Percentiles rank a stretch among this genome's conserved stretches.
These are phyloP conservation scores for Myioborus miniatus DNA, from an alignment of 2,797 vertebrate genomes.

Conservation along the genomic window DNA sequence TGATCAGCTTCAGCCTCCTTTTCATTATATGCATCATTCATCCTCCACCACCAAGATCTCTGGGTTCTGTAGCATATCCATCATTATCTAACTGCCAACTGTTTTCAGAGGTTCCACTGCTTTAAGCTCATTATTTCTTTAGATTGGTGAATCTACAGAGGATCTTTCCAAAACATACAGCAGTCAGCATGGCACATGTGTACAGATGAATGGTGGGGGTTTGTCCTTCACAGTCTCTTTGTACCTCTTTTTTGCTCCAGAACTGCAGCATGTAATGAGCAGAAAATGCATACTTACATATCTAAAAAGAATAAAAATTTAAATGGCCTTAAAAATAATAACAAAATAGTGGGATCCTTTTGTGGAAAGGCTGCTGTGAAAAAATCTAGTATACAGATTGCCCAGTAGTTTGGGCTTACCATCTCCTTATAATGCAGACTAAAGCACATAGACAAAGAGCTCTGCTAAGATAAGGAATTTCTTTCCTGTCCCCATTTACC, in stretches of 20 bases:
- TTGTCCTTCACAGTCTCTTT: slow-evolving; percentile 73
- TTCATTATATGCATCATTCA: slow-evolving; percentile 71
- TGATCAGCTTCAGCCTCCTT: slow-evolving; percentile 58
- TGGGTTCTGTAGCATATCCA: slow-evolving; percentile 67
- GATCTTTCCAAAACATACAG: slow-evolving; percentile 68
- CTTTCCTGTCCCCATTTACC: slow-evolving; percentile 32
- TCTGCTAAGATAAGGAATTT: slow-evolving; percentile 40
- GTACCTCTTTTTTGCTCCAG: slow-evolving; percentile 63
- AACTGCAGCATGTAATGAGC: slow-evolving; percentile 72
- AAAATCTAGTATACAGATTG: slow-evolving; percentile 1
- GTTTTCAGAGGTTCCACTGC: slow-evolving; percentile 75
- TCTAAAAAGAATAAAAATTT: slow-evolving; percentile 59
- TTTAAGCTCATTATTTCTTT: slow-evolving; percentile 83
- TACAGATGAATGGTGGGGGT: slow-evolving; percentile 72
- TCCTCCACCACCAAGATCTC: slow-evolving; percentile 62
- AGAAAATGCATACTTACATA: slow-evolving; percentile 62
- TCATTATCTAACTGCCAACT: slow-evolving; percentile 79
- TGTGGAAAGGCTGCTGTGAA: slow-evolving; percentile 22
- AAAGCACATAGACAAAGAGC: slow-evolving; percentile 6
- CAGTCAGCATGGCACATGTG: slow-evolving; percentile 67
- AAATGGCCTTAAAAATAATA: slow-evolving; percentile 33
- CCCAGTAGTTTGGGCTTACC: background rate
- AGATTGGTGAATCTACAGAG: slow-evolving; percentile 67
- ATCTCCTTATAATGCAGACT: background rate
- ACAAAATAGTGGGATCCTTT: slow-evolving; percentile 1